Conservation (phyloP, 2,113 vertebrate species). For the Pelecanoides urinatrix region DNA sequence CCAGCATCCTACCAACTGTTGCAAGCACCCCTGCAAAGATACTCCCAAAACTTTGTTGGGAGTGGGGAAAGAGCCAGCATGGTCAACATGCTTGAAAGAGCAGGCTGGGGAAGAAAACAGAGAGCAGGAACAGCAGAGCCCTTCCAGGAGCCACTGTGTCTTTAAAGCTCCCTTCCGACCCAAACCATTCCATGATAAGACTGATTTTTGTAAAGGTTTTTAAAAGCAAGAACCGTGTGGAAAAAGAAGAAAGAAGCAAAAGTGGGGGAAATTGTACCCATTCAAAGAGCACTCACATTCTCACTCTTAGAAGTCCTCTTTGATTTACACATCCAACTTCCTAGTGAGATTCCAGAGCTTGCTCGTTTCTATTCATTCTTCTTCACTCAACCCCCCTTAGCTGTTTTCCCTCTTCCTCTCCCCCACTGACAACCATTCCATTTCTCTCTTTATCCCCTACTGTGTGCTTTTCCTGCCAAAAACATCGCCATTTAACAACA, state of each 20-base stretch:
- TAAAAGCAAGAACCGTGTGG: background rate
- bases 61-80: background rate
- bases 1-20: background rate
- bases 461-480: constrained; percentile 10
- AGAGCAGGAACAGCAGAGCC: background rate
- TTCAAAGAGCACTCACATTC: background rate
- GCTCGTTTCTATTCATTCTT: background rate
- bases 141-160: background rate
- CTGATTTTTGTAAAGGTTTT: background rate
- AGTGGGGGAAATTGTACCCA: background rate
- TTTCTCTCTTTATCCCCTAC: background rate
- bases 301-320: background rate
- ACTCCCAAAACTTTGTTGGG: background rate
- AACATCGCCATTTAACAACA: background rate
- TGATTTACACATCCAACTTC: background rate
- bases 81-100: background rate
- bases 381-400: background rate
- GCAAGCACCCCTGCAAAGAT: background rate
- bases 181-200: background rate
- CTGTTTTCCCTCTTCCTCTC: constrained; percentile 5
- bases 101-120: background rate
- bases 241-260: background rate
- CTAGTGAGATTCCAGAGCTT: background rate
- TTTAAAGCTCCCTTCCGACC: background rate
- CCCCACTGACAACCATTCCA: background rate